Evolutionary conservation across 1,140 invertebrate species (phyloP).

Genomic region (Calliphora vicina): DNA sequence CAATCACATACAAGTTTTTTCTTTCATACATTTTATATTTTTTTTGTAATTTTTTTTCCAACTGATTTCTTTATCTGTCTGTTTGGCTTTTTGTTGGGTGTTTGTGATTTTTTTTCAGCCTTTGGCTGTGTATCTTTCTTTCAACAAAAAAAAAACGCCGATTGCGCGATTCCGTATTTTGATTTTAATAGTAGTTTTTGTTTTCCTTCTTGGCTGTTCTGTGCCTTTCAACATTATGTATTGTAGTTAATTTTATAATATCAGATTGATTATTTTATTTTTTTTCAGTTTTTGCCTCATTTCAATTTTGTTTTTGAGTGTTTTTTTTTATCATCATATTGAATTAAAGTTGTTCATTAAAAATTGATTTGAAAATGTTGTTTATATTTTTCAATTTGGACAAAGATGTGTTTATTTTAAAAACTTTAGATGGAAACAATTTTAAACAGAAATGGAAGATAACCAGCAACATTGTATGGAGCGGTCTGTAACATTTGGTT

Average conservation of each 20-base stretch:
- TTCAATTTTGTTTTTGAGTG: not conserved
- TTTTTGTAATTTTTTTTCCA: constrained; percentile 14
- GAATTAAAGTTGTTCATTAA: constrained; percentile 16
- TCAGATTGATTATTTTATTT: not conserved
- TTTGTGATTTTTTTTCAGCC: not conserved
- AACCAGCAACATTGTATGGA: not conserved
- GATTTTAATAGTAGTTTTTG: not conserved
- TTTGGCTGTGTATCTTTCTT: too few relatives aligned
- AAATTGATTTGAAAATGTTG: constrained; percentile 16
- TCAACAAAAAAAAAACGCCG: not conserved
- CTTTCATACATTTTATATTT: not conserved
- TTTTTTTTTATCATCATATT: not conserved
- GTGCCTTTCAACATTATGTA: not conserved
- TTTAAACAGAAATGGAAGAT: not conserved
- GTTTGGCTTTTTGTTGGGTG: not conserved
- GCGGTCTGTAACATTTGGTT: too few relatives aligned
- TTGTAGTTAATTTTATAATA: not conserved
- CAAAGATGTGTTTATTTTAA: not conserved
- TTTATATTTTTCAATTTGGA: not conserved
- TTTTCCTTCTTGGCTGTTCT: not conserved
- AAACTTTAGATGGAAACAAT: not conserved
- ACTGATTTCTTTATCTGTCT: not conserved
- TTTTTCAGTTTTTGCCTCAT: not conserved
- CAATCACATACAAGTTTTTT: not conserved
- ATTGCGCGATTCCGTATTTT: not conserved